These are phyloP conservation scores for Hyla sarda DNA, from an alignment of 2,113 vertebrate genomes.

Conservation along the genomic window DNA sequence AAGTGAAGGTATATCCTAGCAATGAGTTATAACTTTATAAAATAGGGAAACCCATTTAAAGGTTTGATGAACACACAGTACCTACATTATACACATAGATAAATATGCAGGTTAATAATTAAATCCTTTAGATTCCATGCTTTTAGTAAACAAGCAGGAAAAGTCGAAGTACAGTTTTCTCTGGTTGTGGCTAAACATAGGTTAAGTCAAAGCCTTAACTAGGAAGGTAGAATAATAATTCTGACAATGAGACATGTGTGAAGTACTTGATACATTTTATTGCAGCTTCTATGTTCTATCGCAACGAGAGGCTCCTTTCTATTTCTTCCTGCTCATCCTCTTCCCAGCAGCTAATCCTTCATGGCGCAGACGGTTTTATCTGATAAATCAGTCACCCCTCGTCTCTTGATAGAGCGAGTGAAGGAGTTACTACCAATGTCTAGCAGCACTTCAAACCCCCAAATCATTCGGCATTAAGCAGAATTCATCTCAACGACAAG, in stretches of 20 bases:
- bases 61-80: too few species aligned
- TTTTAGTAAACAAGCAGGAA: background rate
- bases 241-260: background rate
- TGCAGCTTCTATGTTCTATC: background rate
- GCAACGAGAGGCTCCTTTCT: conserved; percentile 32
- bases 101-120: background rate
- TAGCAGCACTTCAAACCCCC: conserved; percentile 17
- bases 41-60: too few species aligned
- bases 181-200: background rate
- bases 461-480: conserved; percentile 20
- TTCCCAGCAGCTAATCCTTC: conserved; percentile 41
- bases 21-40: too few species aligned
- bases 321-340: conserved; percentile 35
- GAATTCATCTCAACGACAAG: conserved; percentile 7
- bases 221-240: conserved; percentile 19
- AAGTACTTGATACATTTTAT: conserved; percentile 42
- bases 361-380: conserved; percentile 37
- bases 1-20: too few species aligned
- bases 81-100: too few species aligned
- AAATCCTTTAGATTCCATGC: background rate
- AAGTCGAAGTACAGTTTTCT: background rate
- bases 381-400: conserved; percentile 36
- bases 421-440: conserved; percentile 38
- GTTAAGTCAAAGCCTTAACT: background rate
- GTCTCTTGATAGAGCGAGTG: conserved; percentile 31